Conservation (phyloP, 2,888 invertebrate genomes). For the Amblyjoppa fuscipennis region DNA sequence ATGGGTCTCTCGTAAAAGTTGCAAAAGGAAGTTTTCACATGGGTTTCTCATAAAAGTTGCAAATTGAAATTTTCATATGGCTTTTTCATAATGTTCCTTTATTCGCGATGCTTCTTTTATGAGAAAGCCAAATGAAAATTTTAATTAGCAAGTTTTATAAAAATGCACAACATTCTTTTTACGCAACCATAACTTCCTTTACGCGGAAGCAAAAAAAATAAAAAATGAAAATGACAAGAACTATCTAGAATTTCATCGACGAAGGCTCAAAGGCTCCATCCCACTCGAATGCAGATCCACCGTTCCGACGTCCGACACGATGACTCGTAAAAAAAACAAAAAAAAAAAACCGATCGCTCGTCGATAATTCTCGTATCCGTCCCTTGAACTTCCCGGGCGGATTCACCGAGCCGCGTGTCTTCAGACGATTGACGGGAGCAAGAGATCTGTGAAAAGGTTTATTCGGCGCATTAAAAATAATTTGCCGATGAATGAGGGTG, state of each 20-base stretch:
- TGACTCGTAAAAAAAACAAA: not conserved
- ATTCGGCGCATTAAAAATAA: constrained; percentile 57
- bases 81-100: too few species aligned
- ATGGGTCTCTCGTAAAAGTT: too few species aligned
- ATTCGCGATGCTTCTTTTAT: too few species aligned
- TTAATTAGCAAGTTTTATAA: not conserved
- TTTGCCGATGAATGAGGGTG: constrained; percentile 63
- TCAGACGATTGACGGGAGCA: constrained; percentile 22
- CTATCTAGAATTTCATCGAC: not conserved
- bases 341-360: not conserved
- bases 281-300: not conserved
- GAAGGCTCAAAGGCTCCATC: not conserved
- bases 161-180: too few species aligned
- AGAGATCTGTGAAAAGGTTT: constrained; percentile 15
- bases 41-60: too few species aligned
- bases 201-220: too few species aligned
- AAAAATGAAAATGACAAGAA: too few species aligned
- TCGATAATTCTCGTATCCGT: not conserved
- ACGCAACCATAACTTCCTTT: too few species aligned
- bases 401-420: not conserved
- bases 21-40: not conserved
- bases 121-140: not conserved
- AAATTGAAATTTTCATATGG: too few species aligned
- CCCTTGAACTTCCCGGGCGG: not conserved
- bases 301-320: not conserved